These are phyloP conservation scores for Monopterus albus DNA, from an alignment of 2,113 vertebrate species.

Conservation along the genomic window DNA sequence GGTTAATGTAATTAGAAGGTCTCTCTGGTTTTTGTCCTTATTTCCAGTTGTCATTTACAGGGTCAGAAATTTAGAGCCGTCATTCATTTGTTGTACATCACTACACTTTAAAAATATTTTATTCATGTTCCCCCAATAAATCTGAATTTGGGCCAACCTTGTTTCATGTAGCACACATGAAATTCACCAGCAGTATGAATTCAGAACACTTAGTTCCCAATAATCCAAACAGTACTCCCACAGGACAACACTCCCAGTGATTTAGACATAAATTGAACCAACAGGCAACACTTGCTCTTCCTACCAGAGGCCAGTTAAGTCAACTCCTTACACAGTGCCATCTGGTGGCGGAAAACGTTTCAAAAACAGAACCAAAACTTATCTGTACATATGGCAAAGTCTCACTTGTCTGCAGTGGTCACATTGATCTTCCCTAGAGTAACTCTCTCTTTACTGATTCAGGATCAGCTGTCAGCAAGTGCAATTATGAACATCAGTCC, in stretches of 20 bases:
- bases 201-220: background rate
- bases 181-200: background rate
- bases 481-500: conserved; percentile 24
- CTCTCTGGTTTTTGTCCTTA: background rate
- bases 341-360: conserved; percentile 25
- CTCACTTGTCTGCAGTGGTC: too few relatives aligned
- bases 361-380: background rate
- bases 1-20: background rate
- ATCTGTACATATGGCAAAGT: background rate
- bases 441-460: conserved; percentile 22
- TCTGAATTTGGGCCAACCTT: background rate
- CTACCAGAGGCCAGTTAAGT: background rate
- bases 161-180: background rate
- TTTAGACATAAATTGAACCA: conserved; percentile 15
- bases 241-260: conserved; percentile 6
- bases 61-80: background rate
- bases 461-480: background rate
- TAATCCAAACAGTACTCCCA: background rate
- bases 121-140: background rate
- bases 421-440: conserved; percentile 19
- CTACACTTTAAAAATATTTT: too few relatives aligned
- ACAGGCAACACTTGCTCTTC: background rate
- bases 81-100: background rate
- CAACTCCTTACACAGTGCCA: background rate
- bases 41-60: background rate